Evolutionary conservation across 2,797 vertebrate genomes (phyloP).

Genomic region (Myiotriccus ornatus): DNA sequence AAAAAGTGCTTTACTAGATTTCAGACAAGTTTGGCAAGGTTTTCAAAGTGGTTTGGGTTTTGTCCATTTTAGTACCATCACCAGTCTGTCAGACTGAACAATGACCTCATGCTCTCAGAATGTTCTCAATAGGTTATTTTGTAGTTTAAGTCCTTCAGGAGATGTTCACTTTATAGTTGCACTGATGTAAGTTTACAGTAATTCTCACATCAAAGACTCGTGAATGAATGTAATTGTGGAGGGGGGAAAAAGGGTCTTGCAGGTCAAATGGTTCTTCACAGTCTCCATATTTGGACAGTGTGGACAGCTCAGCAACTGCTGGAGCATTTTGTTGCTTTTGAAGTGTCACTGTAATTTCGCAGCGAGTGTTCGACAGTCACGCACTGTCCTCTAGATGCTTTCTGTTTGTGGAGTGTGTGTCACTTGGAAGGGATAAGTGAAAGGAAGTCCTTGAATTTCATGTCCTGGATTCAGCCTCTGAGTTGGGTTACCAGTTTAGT

Average conservation of each 20-base stretch:
- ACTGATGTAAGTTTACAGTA: neutral
- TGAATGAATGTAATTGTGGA: neutral
- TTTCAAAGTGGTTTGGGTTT: neutral
- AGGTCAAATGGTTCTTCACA: neutral
- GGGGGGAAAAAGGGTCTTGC: neutral
- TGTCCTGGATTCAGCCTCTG: neutral
- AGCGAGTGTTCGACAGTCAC: neutral
- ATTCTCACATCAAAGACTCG: neutral
- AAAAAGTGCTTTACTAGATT: neutral
- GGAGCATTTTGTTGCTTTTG: neutral
- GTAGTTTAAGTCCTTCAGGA: neutral
- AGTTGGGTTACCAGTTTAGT: neutral
- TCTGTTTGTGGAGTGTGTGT: neutral
- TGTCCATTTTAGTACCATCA: neutral
- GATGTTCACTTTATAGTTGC: neutral
- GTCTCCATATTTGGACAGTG: neutral
- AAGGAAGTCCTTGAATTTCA: neutral
- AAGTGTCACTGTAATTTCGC: conserved; percentile 20
- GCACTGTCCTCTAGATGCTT: neutral
- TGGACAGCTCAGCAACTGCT: neutral
- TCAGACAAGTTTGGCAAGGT: neutral
- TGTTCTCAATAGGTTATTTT: neutral
- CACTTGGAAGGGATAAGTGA: neutral
- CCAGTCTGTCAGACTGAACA: neutral
- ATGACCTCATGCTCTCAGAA: neutral